Percentiles rank a stretch among this genome's conserved stretches.
These are phyloP conservation scores for Holotrichia oblita DNA, from an alignment of 1,140 invertebrate genomes.

Conservation along the genomic window DNA sequence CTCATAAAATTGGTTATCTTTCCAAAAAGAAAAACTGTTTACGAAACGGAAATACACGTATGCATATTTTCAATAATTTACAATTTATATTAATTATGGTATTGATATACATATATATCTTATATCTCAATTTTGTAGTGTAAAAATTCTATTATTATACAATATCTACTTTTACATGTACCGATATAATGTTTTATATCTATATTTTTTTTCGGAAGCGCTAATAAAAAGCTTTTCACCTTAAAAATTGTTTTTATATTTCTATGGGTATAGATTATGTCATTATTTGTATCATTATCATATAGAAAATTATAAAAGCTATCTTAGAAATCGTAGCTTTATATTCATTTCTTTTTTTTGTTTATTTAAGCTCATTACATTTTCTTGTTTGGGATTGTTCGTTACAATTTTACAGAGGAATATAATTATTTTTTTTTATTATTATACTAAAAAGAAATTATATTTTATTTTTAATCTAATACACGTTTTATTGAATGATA, in stretches of 20 bases:
- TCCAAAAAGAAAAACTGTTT: too few relatives aligned
- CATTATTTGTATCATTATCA: neutral
- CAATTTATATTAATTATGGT: too few relatives aligned
- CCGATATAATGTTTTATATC: too few relatives aligned
- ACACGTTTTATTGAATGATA: too few relatives aligned
- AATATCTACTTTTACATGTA: too few relatives aligned
- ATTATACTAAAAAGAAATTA: neutral
- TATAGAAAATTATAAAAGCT: slow-evolving; percentile 53
- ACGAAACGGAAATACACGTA: too few relatives aligned
- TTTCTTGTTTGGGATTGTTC: slow-evolving; percentile 45
- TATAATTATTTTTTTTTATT: neutral
- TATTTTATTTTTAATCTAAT: neutral
- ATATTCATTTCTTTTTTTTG: slow-evolving; percentile 28
- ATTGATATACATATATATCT: too few relatives aligned
- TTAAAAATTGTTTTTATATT: neutral
- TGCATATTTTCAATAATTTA: too few relatives aligned
- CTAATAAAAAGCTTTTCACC: neutral
- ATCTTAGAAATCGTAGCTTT: slow-evolving; percentile 43
- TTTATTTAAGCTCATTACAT: slow-evolving; percentile 48
- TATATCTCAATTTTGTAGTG: too few relatives aligned
- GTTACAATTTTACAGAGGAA: neutral
- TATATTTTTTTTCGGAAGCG: neutral
- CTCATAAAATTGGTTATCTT: too few relatives aligned
- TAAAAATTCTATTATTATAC: too few relatives aligned
- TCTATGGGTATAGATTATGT: neutral